These are phyloP conservation scores for Unio delphinus DNA, from an alignment of 2,888 invertebrate species.

Conservation along the genomic window DNA sequence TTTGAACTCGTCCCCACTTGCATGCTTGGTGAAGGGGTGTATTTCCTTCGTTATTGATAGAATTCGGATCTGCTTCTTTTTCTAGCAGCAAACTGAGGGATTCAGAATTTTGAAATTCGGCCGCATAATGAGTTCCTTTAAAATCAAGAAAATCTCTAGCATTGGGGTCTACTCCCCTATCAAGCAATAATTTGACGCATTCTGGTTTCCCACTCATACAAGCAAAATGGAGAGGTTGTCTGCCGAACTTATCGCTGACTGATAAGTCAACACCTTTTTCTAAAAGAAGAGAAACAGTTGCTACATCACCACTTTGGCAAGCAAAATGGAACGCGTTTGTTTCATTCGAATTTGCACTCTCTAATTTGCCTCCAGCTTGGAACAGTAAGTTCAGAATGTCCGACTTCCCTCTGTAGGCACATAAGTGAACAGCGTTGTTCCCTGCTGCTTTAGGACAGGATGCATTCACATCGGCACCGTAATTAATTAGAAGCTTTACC, in stretches of 20 bases:
- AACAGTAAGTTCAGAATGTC: constrained; percentile 4
- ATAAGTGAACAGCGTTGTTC: constrained; percentile 5
- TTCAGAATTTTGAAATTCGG: constrained; percentile 5
- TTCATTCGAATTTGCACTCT: not conserved
- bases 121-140: constrained; percentile 8
- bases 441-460: not conserved
- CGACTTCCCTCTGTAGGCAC: constrained; percentile 5
- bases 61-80: constrained; percentile 10
- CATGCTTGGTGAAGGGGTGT: constrained; percentile 10
- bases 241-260: not conserved
- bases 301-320: constrained; percentile 3
- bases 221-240: constrained; percentile 8
- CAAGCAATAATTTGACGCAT: constrained; percentile 4
- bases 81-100: constrained; percentile 2
- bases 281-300: not conserved
- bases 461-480: constrained; percentile 10
- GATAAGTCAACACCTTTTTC: constrained; percentile 6
- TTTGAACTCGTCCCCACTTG: constrained; percentile 1
- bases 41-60: constrained; percentile 1
- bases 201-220: constrained; percentile 3
- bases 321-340: constrained; percentile 5
- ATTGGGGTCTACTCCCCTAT: constrained; percentile 4
- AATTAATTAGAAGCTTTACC: constrained; percentile 4
- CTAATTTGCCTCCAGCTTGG: constrained; percentile 1
- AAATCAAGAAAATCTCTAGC: not conserved